phyloP scores from a whole-genome alignment of 1,140 invertebrate species.

The Limonius californicus region DNA sequence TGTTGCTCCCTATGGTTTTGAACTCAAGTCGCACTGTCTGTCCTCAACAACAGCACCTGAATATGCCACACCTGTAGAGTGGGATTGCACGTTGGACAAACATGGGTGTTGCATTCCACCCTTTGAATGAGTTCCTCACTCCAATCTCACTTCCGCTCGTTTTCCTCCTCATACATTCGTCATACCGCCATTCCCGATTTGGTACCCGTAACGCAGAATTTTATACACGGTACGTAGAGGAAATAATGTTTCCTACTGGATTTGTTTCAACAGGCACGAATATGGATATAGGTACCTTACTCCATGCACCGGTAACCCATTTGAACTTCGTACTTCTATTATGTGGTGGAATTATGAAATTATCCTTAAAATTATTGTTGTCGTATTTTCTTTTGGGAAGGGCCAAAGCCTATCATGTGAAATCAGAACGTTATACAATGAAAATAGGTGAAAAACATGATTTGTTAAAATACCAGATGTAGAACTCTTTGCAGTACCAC shows the following conservation, averaged over 20 bases:
- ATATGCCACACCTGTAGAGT: constrained; percentile 53
- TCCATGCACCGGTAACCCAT: constrained; percentile 47
- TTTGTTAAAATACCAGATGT: too few relatives aligned
- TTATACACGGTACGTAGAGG: constrained; percentile 54
- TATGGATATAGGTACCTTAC: constrained; percentile 49
- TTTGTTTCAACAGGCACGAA: too few relatives aligned
- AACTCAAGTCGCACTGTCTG: constrained; percentile 44
- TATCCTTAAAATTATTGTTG: constrained; percentile 15
- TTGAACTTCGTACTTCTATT: constrained; percentile 31
- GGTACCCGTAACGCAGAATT: constrained; percentile 56
- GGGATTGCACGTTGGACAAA: constrained; percentile 62
- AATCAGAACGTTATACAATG: too few relatives aligned
- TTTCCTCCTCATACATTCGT: constrained; percentile 44
- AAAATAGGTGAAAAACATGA: too few relatives aligned
- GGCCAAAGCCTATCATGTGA: too few relatives aligned
- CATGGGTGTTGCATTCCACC: constrained; percentile 53
- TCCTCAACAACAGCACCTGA: constrained; percentile 41
- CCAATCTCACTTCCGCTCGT: constrained; percentile 50
- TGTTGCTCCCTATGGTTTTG: constrained; percentile 37
- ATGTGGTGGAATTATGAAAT: too few relatives aligned
- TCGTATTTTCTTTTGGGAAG: background rate
- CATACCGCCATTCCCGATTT: constrained; percentile 59
- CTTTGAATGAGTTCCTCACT: constrained; percentile 49
- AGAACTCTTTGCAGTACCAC: too few relatives aligned
- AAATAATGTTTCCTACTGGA: too few relatives aligned